These are phyloP conservation scores for Sceloporus undulatus DNA, from an alignment of 2,113 vertebrate genomes.

Conservation along the genomic window DNA sequence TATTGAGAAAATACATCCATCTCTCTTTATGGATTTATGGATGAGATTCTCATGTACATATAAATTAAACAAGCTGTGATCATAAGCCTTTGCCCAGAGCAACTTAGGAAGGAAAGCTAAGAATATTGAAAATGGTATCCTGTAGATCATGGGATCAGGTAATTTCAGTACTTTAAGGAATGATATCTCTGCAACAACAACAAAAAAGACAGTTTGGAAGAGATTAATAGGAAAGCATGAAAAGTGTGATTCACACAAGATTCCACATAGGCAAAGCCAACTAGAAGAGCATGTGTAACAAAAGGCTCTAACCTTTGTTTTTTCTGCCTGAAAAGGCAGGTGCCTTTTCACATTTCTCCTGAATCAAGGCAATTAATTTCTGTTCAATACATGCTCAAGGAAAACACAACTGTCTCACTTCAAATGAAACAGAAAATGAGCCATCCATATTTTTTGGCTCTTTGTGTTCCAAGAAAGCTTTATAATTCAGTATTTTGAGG, in stretches of 20 bases:
- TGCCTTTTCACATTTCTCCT: neutral
- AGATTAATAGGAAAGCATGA: neutral
- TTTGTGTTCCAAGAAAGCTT: neutral
- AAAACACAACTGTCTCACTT: constrained; percentile 12
- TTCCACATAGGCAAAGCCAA: neutral
- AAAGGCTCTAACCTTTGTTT: constrained; percentile 8
- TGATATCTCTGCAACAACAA: neutral
- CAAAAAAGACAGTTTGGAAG: too few relatives aligned
- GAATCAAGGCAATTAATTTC: constrained; percentile 26
- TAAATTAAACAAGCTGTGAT: neutral
- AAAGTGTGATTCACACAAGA: neutral
- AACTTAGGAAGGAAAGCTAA: neutral
- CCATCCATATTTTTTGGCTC: neutral
- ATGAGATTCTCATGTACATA: neutral
- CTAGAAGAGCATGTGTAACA: neutral
- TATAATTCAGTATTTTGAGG: constrained; percentile 13
- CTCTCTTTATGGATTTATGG: neutral
- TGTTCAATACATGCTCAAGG: constrained; percentile 15
- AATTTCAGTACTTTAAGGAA: neutral
- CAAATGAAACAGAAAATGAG: constrained; percentile 8
- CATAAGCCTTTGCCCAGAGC: neutral
- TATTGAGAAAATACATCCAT: neutral
- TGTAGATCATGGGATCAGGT: neutral
- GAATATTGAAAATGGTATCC: neutral
- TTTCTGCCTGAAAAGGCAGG: constrained; percentile 9